Evolutionary conservation across 2,113 vertebrate species (phyloP), one percentile per base, ranked within the genome.

Genomic region (Rallus limicola): DNA sequence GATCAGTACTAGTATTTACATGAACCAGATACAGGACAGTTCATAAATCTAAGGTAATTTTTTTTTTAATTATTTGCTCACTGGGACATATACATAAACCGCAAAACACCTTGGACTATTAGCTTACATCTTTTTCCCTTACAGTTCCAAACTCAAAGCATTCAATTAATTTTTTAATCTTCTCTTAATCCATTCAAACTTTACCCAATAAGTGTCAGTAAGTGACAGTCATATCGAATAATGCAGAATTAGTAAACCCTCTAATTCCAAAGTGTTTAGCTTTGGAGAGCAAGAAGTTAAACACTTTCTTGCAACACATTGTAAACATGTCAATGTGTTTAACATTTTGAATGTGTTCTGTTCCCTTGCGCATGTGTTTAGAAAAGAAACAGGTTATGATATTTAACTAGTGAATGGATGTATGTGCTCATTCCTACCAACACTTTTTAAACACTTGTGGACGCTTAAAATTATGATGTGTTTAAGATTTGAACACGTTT

Each of bases 281-380:
- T 98, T 98, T 97, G 88, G 97, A 98, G 97, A 90, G 8, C 97
- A 98, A 98, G 97, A 98, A 98, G 97, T 98, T 98, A 98, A 98
- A 98, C 98, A 97, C 97, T 98, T 97, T 98, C 98, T 97, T 96
- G 97, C 98, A 97, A 97, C 98, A 98, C 98, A 97, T 98, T 98
- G 98, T 98, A 98, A 98, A 98, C 98, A 98, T 98, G 98, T 98
- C 98, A 98, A 95, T 98, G 98, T 98, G 97, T 98, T 98, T 98
- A 98, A 98, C 98, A 97, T 98, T 97, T 98, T 97, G 98, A 97
- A 97, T 88, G 95, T 96, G 97, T 89, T 97, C 98, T 98, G 97
- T 97, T 98, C 97, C 96, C 97, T 84, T 90, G 97, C 9, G 77
- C 96, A 95, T 82, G 94, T 98, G 97, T 97, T 98, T 97, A 98